phyloP scores from a whole-genome alignment of 1,140 invertebrate genomes.

The Dendroctonus ponderosae region DNA sequence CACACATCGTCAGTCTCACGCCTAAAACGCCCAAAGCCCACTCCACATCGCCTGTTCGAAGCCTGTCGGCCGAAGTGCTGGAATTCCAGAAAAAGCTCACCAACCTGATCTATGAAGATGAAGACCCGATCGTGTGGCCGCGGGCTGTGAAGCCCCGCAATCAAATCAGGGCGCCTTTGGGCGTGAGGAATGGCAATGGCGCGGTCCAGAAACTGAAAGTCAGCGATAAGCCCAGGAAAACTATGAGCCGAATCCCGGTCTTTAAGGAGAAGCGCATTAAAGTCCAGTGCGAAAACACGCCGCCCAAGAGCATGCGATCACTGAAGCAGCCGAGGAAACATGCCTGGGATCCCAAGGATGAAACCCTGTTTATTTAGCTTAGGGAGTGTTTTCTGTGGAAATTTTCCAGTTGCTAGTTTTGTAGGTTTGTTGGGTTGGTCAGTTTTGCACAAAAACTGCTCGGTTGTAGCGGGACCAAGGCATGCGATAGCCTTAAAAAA shows the following conservation, averaged over 20 bases:
- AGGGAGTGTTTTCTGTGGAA: too few species aligned
- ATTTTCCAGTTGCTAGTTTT: too few species aligned
- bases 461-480: too few species aligned
- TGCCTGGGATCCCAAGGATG: constrained; percentile 43
- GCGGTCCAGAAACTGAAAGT: constrained; percentile 40
- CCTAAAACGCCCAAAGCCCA: constrained; percentile 28
- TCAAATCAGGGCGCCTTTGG: constrained; percentile 40
- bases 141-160: constrained; percentile 31
- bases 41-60: constrained; percentile 25
- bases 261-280: constrained; percentile 42
- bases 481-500: too few species aligned
- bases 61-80: constrained; percentile 37
- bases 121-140: constrained; percentile 34
- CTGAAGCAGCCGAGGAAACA: constrained; percentile 33
- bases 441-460: too few species aligned
- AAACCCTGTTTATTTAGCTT: constrained; percentile 41
- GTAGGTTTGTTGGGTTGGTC: too few species aligned
- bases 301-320: constrained; percentile 39
- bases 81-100: constrained; percentile 46
- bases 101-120: constrained; percentile 46
- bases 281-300: constrained; percentile 48
- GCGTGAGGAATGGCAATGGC: constrained; percentile 32
- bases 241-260: constrained; percentile 45
- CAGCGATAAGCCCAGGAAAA: constrained; percentile 45
- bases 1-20: constrained; percentile 15